Evolutionary conservation across 2,113 vertebrate genomes (phyloP).

Genomic region (Muntiacus muntjak): DNA sequence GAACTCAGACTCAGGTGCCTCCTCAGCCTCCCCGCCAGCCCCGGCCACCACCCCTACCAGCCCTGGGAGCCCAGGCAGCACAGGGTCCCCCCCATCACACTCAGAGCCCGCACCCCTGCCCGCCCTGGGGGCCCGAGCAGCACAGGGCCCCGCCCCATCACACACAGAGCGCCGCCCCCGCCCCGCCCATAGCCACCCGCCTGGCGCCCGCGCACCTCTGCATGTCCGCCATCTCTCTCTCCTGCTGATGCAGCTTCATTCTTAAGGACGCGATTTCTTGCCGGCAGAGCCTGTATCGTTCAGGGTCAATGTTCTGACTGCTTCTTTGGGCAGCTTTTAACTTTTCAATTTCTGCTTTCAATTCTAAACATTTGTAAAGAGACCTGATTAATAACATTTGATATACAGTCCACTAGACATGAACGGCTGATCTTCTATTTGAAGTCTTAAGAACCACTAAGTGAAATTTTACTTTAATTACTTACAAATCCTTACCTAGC

Average conservation of each 20-base stretch:
- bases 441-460: neutral
- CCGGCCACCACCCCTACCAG: fast-evolving
- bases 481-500: neutral
- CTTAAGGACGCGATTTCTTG: constrained; percentile 90
- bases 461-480: neutral
- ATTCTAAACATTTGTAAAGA: constrained; percentile 79
- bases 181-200: too few relatives aligned
- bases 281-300: constrained; percentile 87
- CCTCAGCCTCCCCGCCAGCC: too few relatives aligned
- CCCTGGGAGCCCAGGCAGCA: neutral
- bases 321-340: constrained; percentile 90
- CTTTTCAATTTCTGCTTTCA: constrained; percentile 97
- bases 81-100: neutral
- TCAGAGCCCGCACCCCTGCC: too few relatives aligned
- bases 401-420: neutral
- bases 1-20: neutral
- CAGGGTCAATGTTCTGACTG: constrained; percentile 84
- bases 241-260: constrained; percentile 88
- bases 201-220: constrained; percentile 82
- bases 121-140: neutral
- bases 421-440: neutral
- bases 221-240: constrained; percentile 89
- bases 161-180: too few relatives aligned
- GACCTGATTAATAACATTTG: neutral
- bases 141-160: too few relatives aligned